Percentiles rank a stretch among this genome's conserved stretches.
phyloP scores from a whole-genome alignment of 2,797 vertebrate genomes.

The Crenichthys baileyi region DNA sequence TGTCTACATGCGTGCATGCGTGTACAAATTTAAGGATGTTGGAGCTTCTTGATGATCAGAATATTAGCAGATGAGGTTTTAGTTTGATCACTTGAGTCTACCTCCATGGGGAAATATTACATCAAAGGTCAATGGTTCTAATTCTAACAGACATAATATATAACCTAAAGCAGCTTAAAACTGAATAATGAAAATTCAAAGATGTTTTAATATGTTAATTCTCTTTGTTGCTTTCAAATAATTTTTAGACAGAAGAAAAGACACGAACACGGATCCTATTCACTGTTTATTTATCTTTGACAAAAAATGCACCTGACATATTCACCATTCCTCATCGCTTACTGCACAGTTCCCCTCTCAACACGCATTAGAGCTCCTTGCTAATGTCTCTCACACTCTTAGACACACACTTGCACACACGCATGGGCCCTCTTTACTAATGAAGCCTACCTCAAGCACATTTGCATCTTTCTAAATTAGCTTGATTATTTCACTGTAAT shows the following conservation, averaged over 20 bases:
- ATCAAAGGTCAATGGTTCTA: constrained; percentile 6
- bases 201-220: not conserved
- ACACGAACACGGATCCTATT: not conserved
- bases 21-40: constrained; percentile 33
- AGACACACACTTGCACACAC: constrained; percentile 18
- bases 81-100: constrained; percentile 29
- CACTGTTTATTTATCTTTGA: not conserved
- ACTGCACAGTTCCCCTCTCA: constrained; percentile 49
- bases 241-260: not conserved
- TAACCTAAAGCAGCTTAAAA: constrained; percentile 11
- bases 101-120: constrained; percentile 21
- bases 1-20: constrained; percentile 28
- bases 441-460: constrained; percentile 76
- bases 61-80: constrained; percentile 57
- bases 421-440: constrained; percentile 66
- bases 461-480: constrained; percentile 83
- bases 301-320: constrained; percentile 40
- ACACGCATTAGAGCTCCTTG: constrained; percentile 55
- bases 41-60: constrained; percentile 55
- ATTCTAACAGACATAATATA: not conserved
- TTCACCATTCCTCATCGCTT: constrained; percentile 25
- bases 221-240: not conserved
- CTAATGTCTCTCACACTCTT: constrained; percentile 46
- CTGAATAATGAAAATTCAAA: constrained; percentile 5
- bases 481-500: constrained; percentile 82